A percentile compares a stretch with the other conserved stretches of the same genome.
Conservation (phyloP, 1,140 invertebrate genomes). For the Elysia chlorotica region DNA sequence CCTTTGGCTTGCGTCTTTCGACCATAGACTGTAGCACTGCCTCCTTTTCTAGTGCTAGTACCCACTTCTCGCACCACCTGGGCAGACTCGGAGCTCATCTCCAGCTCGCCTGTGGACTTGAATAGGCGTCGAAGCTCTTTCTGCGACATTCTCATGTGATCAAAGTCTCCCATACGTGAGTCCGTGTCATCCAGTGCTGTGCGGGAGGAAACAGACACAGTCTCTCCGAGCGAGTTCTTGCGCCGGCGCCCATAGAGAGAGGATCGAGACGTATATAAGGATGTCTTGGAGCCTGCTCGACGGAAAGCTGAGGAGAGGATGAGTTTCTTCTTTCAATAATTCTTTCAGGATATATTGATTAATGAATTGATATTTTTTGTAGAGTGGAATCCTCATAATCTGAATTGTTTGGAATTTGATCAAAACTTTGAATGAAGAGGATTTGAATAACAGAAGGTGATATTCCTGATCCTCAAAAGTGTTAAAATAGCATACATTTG, state of each 20-base stretch:
- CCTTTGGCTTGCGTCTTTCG: not conserved
- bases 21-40: conserved; percentile 8
- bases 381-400: too few relatives aligned
- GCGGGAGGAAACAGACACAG: conserved; percentile 37
- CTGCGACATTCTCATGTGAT: conserved; percentile 30
- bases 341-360: too few relatives aligned
- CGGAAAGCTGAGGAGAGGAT: conserved; percentile 38
- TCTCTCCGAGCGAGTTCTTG: conserved; percentile 40
- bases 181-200: conserved; percentile 49
- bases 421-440: too few relatives aligned
- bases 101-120: conserved; percentile 45
- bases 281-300: conserved; percentile 44
- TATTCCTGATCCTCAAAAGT: too few relatives aligned
- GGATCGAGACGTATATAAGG: conserved; percentile 52
- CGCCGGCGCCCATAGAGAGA: conserved; percentile 48
- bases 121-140: too few relatives aligned
- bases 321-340: too few relatives aligned
- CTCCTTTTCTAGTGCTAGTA: conserved; percentile 40
- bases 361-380: too few relatives aligned
- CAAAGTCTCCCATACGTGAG: conserved; percentile 34
- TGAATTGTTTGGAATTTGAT: too few relatives aligned
- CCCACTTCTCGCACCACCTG: conserved; percentile 46
- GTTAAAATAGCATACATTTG: too few relatives aligned
- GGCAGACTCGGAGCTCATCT: conserved; percentile 32
- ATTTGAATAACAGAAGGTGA: too few relatives aligned